phyloP scores from a whole-genome alignment of 1,140 invertebrate genomes.

The Hycleus cichorii region DNA sequence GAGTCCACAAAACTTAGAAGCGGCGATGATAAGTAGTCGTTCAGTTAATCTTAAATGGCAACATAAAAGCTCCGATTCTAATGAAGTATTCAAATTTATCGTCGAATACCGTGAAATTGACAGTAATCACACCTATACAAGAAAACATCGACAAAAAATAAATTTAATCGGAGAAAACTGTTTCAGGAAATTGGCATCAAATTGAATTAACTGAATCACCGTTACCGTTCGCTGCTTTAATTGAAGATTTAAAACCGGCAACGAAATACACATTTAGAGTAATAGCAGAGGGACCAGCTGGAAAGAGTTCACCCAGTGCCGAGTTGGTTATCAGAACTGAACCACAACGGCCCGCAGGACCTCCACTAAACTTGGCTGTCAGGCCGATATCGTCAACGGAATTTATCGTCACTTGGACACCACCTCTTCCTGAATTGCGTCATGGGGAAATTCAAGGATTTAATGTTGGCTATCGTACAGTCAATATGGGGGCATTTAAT shows the following conservation, averaged over 20 bases:
- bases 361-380: slow-evolving; percentile 62
- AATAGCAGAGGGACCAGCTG: slow-evolving; percentile 68
- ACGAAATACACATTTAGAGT: slow-evolving; percentile 68
- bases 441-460: slow-evolving; percentile 67
- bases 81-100: slow-evolving; percentile 65
- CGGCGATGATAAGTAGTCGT: slow-evolving; percentile 61
- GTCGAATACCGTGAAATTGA: slow-evolving; percentile 63
- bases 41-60: slow-evolving; percentile 70
- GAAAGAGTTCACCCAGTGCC: slow-evolving; percentile 62
- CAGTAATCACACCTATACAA: slow-evolving; percentile 37
- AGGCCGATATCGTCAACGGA: slow-evolving; percentile 67
- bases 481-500: slow-evolving; percentile 49
- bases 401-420: slow-evolving; percentile 68
- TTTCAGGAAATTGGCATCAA: slow-evolving; percentile 54
- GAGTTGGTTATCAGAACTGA: slow-evolving; percentile 62
- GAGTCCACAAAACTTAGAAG: slow-evolving; percentile 58
- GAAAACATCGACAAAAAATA: not conserved
- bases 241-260: slow-evolving; percentile 68
- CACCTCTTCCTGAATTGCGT: slow-evolving; percentile 57
- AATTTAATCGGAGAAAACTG: not conserved
- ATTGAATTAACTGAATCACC: slow-evolving; percentile 57
- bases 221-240: slow-evolving; percentile 51
- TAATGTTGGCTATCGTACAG: slow-evolving; percentile 50
- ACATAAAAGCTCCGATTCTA: slow-evolving; percentile 57
- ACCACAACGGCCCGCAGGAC: slow-evolving; percentile 68